phyloP scores from a whole-genome alignment of 2,888 invertebrate species.

The Chrysotoxum bicinctum region DNA sequence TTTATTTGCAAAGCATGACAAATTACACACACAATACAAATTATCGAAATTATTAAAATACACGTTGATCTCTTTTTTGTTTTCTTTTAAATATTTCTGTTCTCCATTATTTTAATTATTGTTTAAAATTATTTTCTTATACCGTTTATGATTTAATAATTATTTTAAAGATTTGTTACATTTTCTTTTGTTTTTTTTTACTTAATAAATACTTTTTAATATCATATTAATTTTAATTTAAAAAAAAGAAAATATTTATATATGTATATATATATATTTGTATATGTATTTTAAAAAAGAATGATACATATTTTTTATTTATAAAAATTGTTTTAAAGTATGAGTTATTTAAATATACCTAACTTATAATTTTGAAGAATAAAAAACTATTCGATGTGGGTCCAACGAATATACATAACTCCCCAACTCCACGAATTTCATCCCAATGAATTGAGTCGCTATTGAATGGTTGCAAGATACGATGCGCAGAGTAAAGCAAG shows the following conservation, averaged over 20 bases:
- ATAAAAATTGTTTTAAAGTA: slow-evolving; percentile 48
- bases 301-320: slow-evolving; percentile 39
- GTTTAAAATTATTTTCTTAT: slow-evolving; percentile 29
- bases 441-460: not conserved
- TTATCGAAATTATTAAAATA: slow-evolving; percentile 70
- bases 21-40: slow-evolving; percentile 68
- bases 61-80: slow-evolving; percentile 50
- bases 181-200: slow-evolving; percentile 23
- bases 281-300: slow-evolving; percentile 23
- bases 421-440: not conserved
- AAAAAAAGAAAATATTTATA: slow-evolving; percentile 49
- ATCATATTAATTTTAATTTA: slow-evolving; percentile 43
- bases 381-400: slow-evolving; percentile 23
- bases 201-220: slow-evolving; percentile 51
- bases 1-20: slow-evolving; percentile 72
- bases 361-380: slow-evolving; percentile 45
- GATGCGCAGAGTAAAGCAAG: not conserved
- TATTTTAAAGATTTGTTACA: slow-evolving; percentile 43
- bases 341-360: slow-evolving; percentile 40
- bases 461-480: not conserved
- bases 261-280: slow-evolving; percentile 19
- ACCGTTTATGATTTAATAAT: slow-evolving; percentile 24
- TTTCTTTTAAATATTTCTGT: slow-evolving; percentile 10
- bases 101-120: slow-evolving; percentile 7
- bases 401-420: not conserved